phyloP scores from a whole-genome alignment of 2,888 invertebrate genomes.

The Gortyna flavago region DNA sequence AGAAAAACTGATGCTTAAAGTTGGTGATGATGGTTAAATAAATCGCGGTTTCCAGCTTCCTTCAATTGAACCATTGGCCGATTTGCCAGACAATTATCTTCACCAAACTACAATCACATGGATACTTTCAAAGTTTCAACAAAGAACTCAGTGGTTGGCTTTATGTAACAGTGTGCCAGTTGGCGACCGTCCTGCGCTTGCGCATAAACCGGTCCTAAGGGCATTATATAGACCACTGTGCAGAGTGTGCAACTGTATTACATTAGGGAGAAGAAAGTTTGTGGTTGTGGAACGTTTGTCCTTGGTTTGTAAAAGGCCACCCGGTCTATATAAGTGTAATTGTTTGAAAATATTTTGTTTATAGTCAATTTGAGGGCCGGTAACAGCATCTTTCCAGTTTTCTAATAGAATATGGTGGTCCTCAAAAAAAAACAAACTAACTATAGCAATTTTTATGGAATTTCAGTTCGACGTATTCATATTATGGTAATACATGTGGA shows the following conservation, averaged over 20 bases:
- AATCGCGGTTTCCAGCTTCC: background rate
- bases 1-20: no score
- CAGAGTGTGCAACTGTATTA: slow-evolving; percentile 19
- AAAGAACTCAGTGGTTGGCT: slow-evolving; percentile 42
- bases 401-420: background rate
- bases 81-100: slow-evolving; percentile 10
- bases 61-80: background rate
- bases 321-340: background rate
- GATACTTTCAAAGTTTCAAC: slow-evolving; percentile 54
- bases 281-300: slow-evolving; percentile 12
- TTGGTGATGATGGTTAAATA: background rate
- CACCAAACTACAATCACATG: slow-evolving; percentile 4
- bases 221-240: slow-evolving; percentile 71
- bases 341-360: background rate
- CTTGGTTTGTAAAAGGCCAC: slow-evolving; percentile 2
- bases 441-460: background rate
- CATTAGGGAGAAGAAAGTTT: slow-evolving; percentile 50
- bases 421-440: background rate
- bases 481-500: background rate
- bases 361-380: background rate
- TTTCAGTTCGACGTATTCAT: background rate
- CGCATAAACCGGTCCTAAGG: slow-evolving; percentile 72
- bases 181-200: slow-evolving; percentile 50
- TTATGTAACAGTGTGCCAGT: slow-evolving; percentile 58
- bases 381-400: background rate